phyloP scores from a whole-genome alignment of 2,797 vertebrate genomes.

The Rachycentron canadum region DNA sequence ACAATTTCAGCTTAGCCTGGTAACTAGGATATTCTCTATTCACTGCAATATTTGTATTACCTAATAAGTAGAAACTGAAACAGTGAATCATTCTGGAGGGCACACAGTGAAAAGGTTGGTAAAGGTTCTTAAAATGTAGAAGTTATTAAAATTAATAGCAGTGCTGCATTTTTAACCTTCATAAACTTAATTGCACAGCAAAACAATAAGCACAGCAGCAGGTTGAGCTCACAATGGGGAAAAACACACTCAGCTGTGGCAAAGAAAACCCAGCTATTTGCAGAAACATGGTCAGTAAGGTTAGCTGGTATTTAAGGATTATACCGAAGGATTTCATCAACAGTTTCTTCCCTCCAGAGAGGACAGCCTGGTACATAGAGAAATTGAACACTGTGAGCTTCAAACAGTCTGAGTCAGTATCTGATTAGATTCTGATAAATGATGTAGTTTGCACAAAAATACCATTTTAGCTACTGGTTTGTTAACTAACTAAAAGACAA shows the following conservation, averaged over 20 bases:
- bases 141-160: conserved; percentile 34
- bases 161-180: conserved; percentile 25
- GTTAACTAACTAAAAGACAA: background rate
- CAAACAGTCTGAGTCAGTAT: conserved; percentile 33
- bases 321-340: conserved; percentile 55
- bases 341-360: conserved; percentile 34
- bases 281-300: conserved; percentile 34
- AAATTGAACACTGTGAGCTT: conserved; percentile 28
- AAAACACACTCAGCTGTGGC: conserved; percentile 49
- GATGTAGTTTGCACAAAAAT: conserved; percentile 25
- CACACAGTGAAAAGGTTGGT: conserved; percentile 5
- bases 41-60: background rate
- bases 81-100: conserved; percentile 5
- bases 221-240: background rate
- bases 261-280: conserved; percentile 17
- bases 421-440: conserved; percentile 53
- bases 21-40: background rate
- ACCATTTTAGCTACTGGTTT: conserved; percentile 21
- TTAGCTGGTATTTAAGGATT: conserved; percentile 61
- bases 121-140: conserved; percentile 15
- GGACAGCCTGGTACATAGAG: conserved; percentile 8
- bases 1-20: background rate
- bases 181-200: conserved; percentile 47
- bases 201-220: conserved; percentile 50
- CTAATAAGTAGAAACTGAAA: conserved; percentile 27